Percentiles rank a stretch among this genome's conserved stretches.
Evolutionary conservation across 2,797 vertebrate genomes (phyloP).

Genomic region (Platalea minor): DNA sequence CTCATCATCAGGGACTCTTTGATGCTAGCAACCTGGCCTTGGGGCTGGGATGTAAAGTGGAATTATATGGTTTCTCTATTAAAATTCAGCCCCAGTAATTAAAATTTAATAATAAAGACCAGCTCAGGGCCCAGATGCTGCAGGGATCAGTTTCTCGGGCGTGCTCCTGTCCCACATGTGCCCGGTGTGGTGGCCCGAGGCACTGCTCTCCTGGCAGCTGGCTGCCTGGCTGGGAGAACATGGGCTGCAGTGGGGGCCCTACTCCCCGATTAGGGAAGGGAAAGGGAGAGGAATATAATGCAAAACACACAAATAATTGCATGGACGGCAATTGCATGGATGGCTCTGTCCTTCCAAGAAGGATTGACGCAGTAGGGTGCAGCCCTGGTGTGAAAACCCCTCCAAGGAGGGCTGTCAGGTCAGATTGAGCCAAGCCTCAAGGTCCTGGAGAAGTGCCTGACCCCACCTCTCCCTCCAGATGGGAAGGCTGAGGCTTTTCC

Average conservation of each 20-base stretch:
- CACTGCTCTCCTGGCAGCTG: neutral
- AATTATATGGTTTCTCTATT: neutral
- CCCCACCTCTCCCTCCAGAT: accelerated
- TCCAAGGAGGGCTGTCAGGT: neutral
- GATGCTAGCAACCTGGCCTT: neutral
- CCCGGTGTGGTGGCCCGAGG: accelerated
- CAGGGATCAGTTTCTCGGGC: neutral
- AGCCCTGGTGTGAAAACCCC: neutral
- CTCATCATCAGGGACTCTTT: neutral
- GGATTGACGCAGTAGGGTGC: neutral
- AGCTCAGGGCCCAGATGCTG: neutral
- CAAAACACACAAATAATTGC: neutral
- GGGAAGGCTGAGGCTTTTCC: neutral
- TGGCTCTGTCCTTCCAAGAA: neutral
- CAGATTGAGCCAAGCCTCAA: neutral
- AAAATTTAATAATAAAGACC: neutral
- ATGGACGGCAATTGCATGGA: neutral
- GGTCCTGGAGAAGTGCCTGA: neutral
- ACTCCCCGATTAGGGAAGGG: neutral
- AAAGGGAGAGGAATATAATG: neutral
- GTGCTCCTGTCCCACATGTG: neutral
- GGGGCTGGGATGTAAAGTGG: neutral
- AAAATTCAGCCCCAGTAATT: neutral
- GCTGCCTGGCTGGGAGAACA: neutral
- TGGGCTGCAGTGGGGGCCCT: neutral